phyloP scores from a whole-genome alignment of 2,113 vertebrate species.

The Zootoca vivipara region DNA sequence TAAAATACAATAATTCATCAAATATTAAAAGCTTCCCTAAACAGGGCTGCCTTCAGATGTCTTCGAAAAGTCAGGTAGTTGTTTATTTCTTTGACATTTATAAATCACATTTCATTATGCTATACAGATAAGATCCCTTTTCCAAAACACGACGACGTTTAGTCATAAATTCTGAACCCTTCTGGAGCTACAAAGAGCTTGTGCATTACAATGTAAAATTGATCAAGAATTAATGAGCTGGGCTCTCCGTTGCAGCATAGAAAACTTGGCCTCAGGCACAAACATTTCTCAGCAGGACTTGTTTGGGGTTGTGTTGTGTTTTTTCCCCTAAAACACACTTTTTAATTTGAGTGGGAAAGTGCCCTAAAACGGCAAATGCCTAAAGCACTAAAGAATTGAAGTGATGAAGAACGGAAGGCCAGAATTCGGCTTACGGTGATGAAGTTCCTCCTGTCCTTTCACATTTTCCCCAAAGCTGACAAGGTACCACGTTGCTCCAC shows the following conservation, averaged over 20 bases:
- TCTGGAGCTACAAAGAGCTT: conserved; percentile 58
- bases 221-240: conserved; percentile 70
- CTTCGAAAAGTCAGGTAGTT: no score
- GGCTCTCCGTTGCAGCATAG: conserved; percentile 48
- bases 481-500: neutral
- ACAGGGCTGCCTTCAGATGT: no score
- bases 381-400: neutral
- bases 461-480: neutral
- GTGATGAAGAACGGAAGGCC: neutral
- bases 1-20: no score
- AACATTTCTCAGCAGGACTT: conserved; percentile 48
- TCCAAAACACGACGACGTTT: conserved; percentile 1
- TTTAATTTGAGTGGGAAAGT: conserved; percentile 73
- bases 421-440: neutral
- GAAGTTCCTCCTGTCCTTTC: neutral
- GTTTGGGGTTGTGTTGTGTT: neutral
- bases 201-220: conserved; percentile 64
- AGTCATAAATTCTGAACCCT: conserved; percentile 39
- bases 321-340: neutral
- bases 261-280: conserved; percentile 62
- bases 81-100: no score
- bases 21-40: no score
- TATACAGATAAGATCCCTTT: neutral
- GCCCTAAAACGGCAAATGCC: conserved; percentile 37
- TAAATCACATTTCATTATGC: neutral